Percentiles rank a stretch among this genome's conserved stretches.
Evolutionary conservation across 2,888 invertebrate genomes (phyloP).

Genomic region (Lymantria monacha): DNA sequence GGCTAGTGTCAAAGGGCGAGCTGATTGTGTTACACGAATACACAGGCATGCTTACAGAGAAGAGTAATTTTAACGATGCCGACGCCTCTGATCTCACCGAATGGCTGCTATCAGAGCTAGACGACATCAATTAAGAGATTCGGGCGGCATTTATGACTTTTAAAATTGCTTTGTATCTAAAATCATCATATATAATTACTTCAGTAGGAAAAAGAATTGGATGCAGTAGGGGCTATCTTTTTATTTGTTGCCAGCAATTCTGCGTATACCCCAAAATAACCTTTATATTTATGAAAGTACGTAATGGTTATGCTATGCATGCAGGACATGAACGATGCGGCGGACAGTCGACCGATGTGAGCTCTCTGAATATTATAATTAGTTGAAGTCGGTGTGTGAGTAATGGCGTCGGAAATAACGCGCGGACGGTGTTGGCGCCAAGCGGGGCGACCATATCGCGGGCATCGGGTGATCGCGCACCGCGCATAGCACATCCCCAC

Average conservation of each 20-base stretch:
- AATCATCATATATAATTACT: conserved; percentile 19
- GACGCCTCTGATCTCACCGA: conserved; percentile 67
- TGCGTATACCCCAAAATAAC: conserved; percentile 23
- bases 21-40: conserved; percentile 56
- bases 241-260: conserved; percentile 19
- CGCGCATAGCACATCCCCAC: conserved; percentile 29
- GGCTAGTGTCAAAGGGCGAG: conserved; percentile 66
- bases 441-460: conserved; percentile 59
- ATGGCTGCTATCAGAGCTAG: conserved; percentile 35
- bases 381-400: conserved; percentile 73
- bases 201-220: conserved; percentile 12
- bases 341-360: conserved; percentile 62
- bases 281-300: conserved; percentile 20
- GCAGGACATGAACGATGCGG: conserved; percentile 39
- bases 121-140: conserved; percentile 48
- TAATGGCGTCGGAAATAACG: conserved; percentile 80
- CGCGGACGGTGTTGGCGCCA: conserved; percentile 75
- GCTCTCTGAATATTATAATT: conserved; percentile 78
- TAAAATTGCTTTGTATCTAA: conserved; percentile 27
- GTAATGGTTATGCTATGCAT: conserved; percentile 19
- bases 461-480: conserved; percentile 22
- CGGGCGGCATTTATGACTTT: conserved; percentile 34
- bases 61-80: conserved; percentile 54
- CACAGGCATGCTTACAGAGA: conserved; percentile 55
- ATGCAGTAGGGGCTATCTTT: conserved; percentile 4